Evolutionary conservation across 2,888 invertebrate genomes (phyloP).

Genomic region (Sinopyrophorus schimmeli): DNA sequence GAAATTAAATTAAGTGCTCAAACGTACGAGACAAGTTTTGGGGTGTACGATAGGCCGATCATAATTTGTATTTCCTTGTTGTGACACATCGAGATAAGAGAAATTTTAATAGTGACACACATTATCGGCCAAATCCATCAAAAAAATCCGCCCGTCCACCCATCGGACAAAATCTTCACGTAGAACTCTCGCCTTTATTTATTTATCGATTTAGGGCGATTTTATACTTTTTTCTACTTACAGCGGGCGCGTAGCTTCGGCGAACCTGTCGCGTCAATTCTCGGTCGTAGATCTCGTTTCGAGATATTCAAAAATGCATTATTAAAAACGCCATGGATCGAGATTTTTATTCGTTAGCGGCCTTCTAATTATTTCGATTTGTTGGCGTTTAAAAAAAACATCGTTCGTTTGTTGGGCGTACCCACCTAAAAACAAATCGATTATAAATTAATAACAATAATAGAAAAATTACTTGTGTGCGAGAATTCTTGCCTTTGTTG

Average conservation of each 20-base stretch:
- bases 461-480: too few relatives aligned
- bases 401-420: too few relatives aligned
- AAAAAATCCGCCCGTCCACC: constrained; percentile 16
- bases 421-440: too few relatives aligned
- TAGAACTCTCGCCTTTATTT: constrained; percentile 21
- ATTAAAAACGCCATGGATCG: too few relatives aligned
- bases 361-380: too few relatives aligned
- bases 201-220: constrained; percentile 17
- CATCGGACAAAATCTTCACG: constrained; percentile 13
- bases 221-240: constrained; percentile 16
- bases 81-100: constrained; percentile 43
- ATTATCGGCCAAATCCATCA: constrained; percentile 36
- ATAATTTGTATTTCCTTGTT: constrained; percentile 44
- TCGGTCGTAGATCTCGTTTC: constrained; percentile 30
- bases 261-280: constrained; percentile 32
- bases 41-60: constrained; percentile 34
- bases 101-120: constrained; percentile 45
- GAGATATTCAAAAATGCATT: constrained; percentile 30
- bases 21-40: constrained; percentile 14
- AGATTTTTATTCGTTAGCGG: too few relatives aligned
- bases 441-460: too few relatives aligned
- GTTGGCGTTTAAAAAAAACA: too few relatives aligned
- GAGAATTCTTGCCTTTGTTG: constrained; percentile 18
- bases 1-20: constrained; percentile 19
- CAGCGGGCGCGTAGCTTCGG: constrained; percentile 11